Base-by-base conservation (phyloP, 1,140 invertebrate genomes). In the Lepidostoma basale region DNA sequence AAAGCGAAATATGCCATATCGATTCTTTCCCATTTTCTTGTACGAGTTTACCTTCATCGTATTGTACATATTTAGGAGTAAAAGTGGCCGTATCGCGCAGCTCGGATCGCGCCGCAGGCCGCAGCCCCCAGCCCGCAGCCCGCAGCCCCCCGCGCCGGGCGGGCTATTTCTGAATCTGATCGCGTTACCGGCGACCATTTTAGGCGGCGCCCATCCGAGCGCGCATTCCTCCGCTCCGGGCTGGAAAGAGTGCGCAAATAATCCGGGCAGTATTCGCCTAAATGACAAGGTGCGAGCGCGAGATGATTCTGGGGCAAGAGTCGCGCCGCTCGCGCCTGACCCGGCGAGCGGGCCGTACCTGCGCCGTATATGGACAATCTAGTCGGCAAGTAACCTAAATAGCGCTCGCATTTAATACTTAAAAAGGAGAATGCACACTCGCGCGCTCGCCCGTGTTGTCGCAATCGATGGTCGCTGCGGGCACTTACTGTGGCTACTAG, bases 141-240 rank as follows among this genome's bases (percentile, higher is more conserved):
- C 3, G 10, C 16, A 20, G 42, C 8, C 42, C n/a, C 12, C n/a
- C 18, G 42, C 20, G 10, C 58, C n/a, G 20, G n/a, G 40, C 33
- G 30, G 20, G 18, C 69, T 72, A 72, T 72, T 72, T 68, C 69
- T 26, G 69, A 52, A 58, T 67, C 47, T 64, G 69, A 72, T 72
- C 69, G 66, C 69, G 67, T 72, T 72, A 72, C 69, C 39, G 54
- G 59, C 23, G 33, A 49, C 69, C 69, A 68, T 72, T 72, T 72
- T 68, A 59, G 69, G 65, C 54, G 68, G n/a, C 58, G 47, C 63
- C 25, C 64, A 6, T 39, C 28, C 52, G 52, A 25, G 25, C 22
- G 25, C 26, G 30, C 36, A n/a, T 45, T 56, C 59, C 40, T 9
- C 68, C 30, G n/a, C n/a, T n/a, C n/a, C n/a, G n/a, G n/a, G n/a